Conservation (phyloP, 2,888 invertebrate species). For the Lasiommata megera region DNA sequence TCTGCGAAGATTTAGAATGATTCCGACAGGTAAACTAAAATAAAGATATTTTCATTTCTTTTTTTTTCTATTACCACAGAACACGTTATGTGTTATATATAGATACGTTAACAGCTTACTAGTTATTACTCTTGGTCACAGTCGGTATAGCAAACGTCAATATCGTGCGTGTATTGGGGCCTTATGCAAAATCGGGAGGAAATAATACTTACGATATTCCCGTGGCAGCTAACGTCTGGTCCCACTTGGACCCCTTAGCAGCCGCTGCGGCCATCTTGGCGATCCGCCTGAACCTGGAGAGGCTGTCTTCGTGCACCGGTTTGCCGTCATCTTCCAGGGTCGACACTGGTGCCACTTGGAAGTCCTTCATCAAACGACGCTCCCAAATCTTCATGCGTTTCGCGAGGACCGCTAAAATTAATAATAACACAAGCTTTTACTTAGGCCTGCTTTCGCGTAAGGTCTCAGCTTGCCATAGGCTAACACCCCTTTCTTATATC, state of each 20-base stretch:
- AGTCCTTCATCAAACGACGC: conserved; percentile 92
- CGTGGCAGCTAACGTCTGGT: conserved; percentile 83
- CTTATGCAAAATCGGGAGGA: neutral
- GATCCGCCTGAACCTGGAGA: conserved; percentile 86
- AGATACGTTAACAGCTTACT: no score
- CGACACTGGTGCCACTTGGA: conserved; percentile 90
- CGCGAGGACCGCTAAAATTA: conserved; percentile 83
- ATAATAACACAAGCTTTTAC: neutral
- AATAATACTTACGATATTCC: conserved; percentile 75
- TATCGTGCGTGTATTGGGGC: no score
- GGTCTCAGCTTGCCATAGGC: no score
- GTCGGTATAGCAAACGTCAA: no score
- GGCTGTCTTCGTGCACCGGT: conserved; percentile 78
- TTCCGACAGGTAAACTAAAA: no score
- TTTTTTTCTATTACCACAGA: no score
- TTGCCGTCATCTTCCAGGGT: conserved; percentile 80
- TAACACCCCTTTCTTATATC: no score
- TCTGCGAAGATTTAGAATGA: no score
- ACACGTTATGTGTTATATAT: no score
- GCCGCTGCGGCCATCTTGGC: conserved; percentile 87
- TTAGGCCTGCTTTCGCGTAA: neutral
- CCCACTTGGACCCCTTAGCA: conserved; percentile 88
- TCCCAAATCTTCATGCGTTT: conserved; percentile 93
- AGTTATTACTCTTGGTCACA: no score
- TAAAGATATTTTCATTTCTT: no score